Base-by-base conservation (phyloP, 2,888 invertebrate species). In the Onthophagus sagittarius region DNA sequence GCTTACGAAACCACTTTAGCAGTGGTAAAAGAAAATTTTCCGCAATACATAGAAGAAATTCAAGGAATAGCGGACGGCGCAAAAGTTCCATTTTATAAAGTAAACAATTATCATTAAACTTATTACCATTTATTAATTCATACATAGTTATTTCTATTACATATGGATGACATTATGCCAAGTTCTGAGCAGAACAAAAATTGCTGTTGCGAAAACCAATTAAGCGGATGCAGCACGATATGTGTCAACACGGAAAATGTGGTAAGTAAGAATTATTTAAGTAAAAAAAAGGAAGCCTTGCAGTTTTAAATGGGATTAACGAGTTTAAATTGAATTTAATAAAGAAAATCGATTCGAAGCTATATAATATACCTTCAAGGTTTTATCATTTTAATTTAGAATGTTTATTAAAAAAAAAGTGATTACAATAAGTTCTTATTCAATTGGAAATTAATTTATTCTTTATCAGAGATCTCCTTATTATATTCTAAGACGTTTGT, bases 61-160 rank as follows among this genome's bases (percentile, higher is more conserved):
- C 90, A 93, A 82, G 96, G 96, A 5, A 89, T 92, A n/a, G 93
- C 96, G 5, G 94, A 95, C 81, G 96, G 96, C 0, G 92, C 95
- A 0, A 88, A 91, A 77, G 92, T 96, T 3, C 92, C 94, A 0
- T 96, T 96, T 83, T 86, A 93, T 78, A 92, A 94, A 90, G 95
- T 94, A 84, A 67, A 70, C 15, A 39, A 11, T 39, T 14, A n/a
- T 15, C 31, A 62, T 62, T n/a, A 13, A 13, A 65, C 32, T 9
- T 11, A 15, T 33, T 53, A 23, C 0, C 23, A 70, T 67, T 63
- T n/a, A 0, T 63, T 64, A 13, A 15, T 23, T 23, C 65, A 72
- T 5, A 9, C 67, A 71, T 85, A 96, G 96, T 84, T 96, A 64
- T 94, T 96, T 84, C 86, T 96, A 7, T 88, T 96, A 78, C 95